These are phyloP conservation scores for Tricholauxania praeusta DNA, from an alignment of 2,888 invertebrate genomes.

Conservation along the genomic window DNA sequence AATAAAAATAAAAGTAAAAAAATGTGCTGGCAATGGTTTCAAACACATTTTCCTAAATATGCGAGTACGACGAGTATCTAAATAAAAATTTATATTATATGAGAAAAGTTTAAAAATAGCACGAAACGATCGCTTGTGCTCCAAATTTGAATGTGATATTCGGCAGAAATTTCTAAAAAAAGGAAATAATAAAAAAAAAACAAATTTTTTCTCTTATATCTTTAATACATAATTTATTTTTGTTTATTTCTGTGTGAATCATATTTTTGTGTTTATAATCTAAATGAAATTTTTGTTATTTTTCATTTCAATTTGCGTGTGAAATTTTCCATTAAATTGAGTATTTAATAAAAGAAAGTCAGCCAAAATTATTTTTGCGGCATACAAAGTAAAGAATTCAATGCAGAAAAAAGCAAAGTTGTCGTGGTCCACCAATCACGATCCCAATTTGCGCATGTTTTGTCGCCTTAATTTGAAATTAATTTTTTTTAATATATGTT, in stretches of 20 bases:
- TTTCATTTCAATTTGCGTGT: neutral
- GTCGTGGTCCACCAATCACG: no score
- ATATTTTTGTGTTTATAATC: neutral
- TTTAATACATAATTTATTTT: neutral
- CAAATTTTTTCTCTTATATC: neutral
- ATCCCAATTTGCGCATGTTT: no score
- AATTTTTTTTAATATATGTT: no score
- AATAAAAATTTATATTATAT: neutral
- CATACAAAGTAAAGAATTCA: conserved; percentile 3
- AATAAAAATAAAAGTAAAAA: conserved; percentile 15
- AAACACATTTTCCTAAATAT: conserved; percentile 26
- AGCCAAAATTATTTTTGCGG: neutral
- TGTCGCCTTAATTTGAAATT: no score
- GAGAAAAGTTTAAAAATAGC: conserved; percentile 39
- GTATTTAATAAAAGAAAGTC: conserved; percentile 2
- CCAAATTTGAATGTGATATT: conserved; percentile 26
- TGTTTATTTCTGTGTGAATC: neutral
- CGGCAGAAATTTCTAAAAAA: conserved; percentile 6
- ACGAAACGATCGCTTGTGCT: conserved; percentile 35
- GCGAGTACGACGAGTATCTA: neutral
- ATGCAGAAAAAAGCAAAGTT: no score
- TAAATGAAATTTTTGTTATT: conserved; percentile 3
- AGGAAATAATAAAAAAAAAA: neutral
- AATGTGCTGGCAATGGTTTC: conserved; percentile 29
- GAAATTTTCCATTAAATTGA: conserved; percentile 20